These are phyloP conservation scores for Psittacula cyanocephala DNA, from an alignment of 2,113 vertebrate genomes.

Conservation along the genomic window DNA sequence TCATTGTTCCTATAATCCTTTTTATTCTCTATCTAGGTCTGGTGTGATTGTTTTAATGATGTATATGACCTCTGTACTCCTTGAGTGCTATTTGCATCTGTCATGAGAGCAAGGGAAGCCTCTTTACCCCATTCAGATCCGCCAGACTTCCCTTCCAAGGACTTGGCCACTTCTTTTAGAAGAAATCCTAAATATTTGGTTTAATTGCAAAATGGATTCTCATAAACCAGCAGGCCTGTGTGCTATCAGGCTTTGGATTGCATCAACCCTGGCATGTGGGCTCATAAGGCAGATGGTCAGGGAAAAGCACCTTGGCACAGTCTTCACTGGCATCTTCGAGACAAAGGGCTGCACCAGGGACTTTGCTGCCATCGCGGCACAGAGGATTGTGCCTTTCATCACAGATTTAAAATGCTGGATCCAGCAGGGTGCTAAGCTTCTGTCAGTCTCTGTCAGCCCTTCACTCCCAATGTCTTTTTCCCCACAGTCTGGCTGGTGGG, in stretches of 20 bases:
- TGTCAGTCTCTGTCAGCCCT: constrained; percentile 66
- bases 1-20: fast-evolving
- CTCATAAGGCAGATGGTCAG: constrained; percentile 69
- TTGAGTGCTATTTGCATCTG: constrained; percentile 46
- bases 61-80: neutral
- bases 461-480: constrained; percentile 55
- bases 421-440: constrained; percentile 65
- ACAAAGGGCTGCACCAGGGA: constrained; percentile 56
- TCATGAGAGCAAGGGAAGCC: constrained; percentile 46
- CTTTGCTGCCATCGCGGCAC: neutral
- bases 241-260: constrained; percentile 68
- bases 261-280: constrained; percentile 66
- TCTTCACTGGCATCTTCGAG: constrained; percentile 37
- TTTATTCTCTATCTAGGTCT: neutral
- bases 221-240: constrained; percentile 70
- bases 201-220: constrained; percentile 70
- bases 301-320: constrained; percentile 66
- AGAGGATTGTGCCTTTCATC: neutral
- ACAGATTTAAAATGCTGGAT: constrained; percentile 24
- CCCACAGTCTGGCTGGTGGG: constrained; percentile 49
- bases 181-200: constrained; percentile 72
- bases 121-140: constrained; percentile 49
- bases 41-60: neutral
- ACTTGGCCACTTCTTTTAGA: constrained; percentile 42
- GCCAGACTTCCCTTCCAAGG: constrained; percentile 43